Base-by-base conservation (phyloP, 2,113 vertebrate genomes). In the Salvelinus sp. region DNA sequence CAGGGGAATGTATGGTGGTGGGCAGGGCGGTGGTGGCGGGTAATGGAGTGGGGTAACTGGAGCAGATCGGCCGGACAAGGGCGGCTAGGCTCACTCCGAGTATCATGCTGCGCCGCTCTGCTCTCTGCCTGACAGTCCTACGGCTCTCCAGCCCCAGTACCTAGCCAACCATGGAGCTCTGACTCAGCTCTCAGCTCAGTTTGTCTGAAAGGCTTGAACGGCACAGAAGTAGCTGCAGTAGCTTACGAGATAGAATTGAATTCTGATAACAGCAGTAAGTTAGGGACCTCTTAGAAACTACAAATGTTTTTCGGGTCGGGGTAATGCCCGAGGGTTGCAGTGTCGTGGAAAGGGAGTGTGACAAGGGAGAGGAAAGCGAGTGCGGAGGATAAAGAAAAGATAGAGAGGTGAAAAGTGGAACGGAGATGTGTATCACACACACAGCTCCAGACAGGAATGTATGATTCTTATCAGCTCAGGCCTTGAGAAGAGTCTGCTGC, bases 111-210 rank as follows among this genome's bases (percentile, higher is more conserved):
- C 75, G 3, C 13, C 9, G 64, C 78, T 79, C 77, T 76, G 38
- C 38, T 83, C 72, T 76, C 71, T 76, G 74, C 82, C 76, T 80
- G 74, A 38, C 70, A n/a, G 16, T 23, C 57, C 22, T 38, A 23
- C n/a, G 0, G 9, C 20, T 20, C 28, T 63, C 30, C 20, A 76
- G 77, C 81, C 76, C 79, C 44, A 78, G 78, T 87, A 78, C 69
- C 80, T 80, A 89, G 80, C 83, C 85, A 86, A 86, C 82, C 87
- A 76, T 90, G 83, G 83, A 80, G 57, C 79, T 81, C 73, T 76
- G 74, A 74, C 85, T 87, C 83, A 82, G 38, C 7, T 38, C 85
- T 88, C 83, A 82, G 38, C 38, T 9, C 79, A 82, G 78, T 69
- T 79, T 71, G 78, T 76, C 82, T 82, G 81, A 83, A 82, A 83